Conservation (phyloP, 2,113 vertebrate species). For the Hyla sarda region DNA sequence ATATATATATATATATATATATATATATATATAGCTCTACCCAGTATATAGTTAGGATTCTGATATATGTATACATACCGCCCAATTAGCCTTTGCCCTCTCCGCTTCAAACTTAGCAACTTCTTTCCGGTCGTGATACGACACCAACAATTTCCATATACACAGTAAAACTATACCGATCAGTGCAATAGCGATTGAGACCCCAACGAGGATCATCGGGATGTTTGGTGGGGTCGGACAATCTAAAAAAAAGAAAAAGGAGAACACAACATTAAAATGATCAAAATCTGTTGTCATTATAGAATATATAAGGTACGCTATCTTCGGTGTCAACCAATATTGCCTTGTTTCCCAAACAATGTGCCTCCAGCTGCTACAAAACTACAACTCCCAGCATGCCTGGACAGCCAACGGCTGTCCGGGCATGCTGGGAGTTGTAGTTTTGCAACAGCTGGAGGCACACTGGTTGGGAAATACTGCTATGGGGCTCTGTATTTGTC, state of each 20-base stretch:
- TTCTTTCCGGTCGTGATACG: slow-evolving; percentile 93
- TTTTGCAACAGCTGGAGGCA: no score
- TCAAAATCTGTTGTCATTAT: not conserved
- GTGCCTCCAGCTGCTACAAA: no score
- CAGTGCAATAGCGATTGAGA: slow-evolving; percentile 87
- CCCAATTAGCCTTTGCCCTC: slow-evolving; percentile 91
- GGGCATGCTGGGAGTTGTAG: no score
- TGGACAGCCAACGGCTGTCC: no score
- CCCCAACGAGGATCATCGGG: slow-evolving; percentile 88
- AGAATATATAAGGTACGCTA: not conserved
- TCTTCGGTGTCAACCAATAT: no score
- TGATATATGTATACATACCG: slow-evolving; percentile 76
- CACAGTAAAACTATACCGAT: slow-evolving; percentile 88
- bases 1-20: no score
- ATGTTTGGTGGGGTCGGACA: slow-evolving; percentile 89
- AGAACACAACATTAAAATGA: not conserved
- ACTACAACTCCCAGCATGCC: no score
- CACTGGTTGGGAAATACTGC: no score
- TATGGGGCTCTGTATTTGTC: no score
- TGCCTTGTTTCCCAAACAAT: no score
- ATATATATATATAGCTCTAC: no score
- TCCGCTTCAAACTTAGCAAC: slow-evolving; percentile 98
- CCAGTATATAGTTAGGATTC: no score
- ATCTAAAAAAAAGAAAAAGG: slow-evolving; percentile 76
- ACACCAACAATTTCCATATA: slow-evolving; percentile 94